These are phyloP conservation scores for Lasioglossum malachurum DNA, from an alignment of 2,888 invertebrate species.

Conservation along the genomic window DNA sequence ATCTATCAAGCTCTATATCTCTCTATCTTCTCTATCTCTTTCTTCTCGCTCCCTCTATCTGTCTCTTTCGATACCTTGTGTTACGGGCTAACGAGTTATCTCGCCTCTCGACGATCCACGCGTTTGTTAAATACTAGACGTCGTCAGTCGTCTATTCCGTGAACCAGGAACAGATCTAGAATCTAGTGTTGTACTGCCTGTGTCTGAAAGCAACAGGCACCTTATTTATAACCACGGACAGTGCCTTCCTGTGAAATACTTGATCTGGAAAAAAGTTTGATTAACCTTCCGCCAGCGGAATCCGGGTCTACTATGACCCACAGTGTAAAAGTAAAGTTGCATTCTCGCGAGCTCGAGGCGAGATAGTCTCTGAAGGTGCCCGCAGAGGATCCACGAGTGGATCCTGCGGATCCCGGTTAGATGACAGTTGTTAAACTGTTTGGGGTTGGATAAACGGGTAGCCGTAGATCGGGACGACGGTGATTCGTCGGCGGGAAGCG, in stretches of 20 bases:
- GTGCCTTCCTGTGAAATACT: too few relatives aligned
- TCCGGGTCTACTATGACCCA: too few relatives aligned
- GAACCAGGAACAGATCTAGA: background rate
- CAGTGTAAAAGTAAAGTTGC: background rate
- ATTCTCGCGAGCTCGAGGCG: background rate
- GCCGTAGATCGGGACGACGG: constrained; percentile 75
- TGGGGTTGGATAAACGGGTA: constrained; percentile 43
- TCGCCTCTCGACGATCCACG: constrained; percentile 7
- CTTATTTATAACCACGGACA: background rate
- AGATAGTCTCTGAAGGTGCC: background rate
- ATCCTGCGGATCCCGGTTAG: background rate
- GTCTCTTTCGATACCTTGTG: constrained; percentile 1
- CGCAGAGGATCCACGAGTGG: background rate
- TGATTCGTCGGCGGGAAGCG: constrained; percentile 78
- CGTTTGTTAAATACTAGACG: too few relatives aligned
- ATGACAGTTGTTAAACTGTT: background rate
- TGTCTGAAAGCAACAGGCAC: too few relatives aligned
- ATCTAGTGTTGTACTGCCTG: too few relatives aligned
- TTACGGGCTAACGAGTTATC: constrained; percentile 17
- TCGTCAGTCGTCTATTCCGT: background rate
- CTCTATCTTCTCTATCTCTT: constrained; percentile 22
- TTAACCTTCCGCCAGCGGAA: too few relatives aligned
- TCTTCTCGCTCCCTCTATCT: constrained; percentile 3
- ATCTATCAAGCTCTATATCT: background rate
- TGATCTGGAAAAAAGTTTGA: too few relatives aligned